Evolutionary conservation across 2,797 vertebrate species (phyloP), one percentile per base, ranked within the genome.

Genomic region (Pagetopsis macropterus): DNA sequence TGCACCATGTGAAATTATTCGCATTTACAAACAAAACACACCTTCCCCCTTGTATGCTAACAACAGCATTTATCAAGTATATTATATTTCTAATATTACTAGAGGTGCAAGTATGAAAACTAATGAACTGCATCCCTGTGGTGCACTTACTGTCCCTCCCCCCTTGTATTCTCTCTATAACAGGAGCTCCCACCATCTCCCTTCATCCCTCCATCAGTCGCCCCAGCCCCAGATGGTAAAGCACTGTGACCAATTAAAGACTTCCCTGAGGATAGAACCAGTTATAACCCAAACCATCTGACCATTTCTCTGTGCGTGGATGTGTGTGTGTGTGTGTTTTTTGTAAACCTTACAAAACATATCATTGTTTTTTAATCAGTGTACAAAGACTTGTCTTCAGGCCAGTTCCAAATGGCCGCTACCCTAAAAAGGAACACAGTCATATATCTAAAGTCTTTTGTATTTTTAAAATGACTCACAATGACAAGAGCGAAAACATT

Each of bases 241-340:
- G 88, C 84, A 84, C 84, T 86, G 90, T 91, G 91, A 94, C 93
- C 94, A 94, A 94, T 94, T 95, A 93, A 93, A 93, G 85, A 84
- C 88, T 88, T 93, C 94, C 93, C 92, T 52, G 81, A 91, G 92
- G 93, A 93, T 61, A 88, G 85, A 78, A 86, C 87, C 78, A 79
- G 88, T 93, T 92, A 91, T 88, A 91, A 90, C 84, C 88, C 79
- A 64, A 84, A 78, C 89, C 92, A 94, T 93, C 92, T 94, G 93
- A 94, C 86, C 89, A 81, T 78, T 80, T 82, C 73, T 51, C 58
- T 68, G 50, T 46, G 58, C 61, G 57, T 51, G 33, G 58, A 57
- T 65, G 49, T 72, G 50, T 50, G 55, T 55, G 63, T 21, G 21
- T 70, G 23, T 23, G 41, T 62, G 43, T 54, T n/a, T 49, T 45